Conservation (phyloP, 2,113 vertebrate genomes). For the Bos taurus region ARS-UCD2.0 NC_037341.1:76551501-76552000, state of each 20-base stretch:
- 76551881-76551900: neutral
- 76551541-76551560: neutral
- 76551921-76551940: neutral
- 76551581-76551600: neutral
- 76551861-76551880: neutral
- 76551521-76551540: neutral
- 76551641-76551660: neutral
- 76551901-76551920: neutral
- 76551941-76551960: neutral
- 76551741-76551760: neutral
- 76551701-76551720: neutral
- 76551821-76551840: neutral
- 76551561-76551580: neutral
- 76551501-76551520: neutral
- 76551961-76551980: neutral
- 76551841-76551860: neutral
- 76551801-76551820: neutral
- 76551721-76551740: neutral
- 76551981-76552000: neutral
- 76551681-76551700: neutral
- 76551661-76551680: neutral
- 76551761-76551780: neutral
- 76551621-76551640: neutral
- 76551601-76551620: neutral
- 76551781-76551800: neutral